Conservation (phyloP, 2,888 invertebrate genomes). For the Biston betularia region DNA sequence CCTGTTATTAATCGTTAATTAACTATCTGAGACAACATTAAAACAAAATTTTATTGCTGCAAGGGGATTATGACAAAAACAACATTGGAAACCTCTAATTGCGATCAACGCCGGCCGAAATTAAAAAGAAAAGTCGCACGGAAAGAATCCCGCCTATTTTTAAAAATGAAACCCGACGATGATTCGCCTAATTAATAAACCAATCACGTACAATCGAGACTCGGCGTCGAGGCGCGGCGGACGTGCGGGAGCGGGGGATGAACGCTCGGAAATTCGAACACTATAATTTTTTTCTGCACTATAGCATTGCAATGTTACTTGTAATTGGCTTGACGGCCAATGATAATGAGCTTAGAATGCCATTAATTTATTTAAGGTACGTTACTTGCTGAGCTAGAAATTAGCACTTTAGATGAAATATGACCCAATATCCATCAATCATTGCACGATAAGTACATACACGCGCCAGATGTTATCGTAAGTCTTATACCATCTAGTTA, state of each 20-base stretch:
- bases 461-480: slow-evolving; percentile 53
- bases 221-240: slow-evolving; percentile 84
- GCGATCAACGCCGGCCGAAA: slow-evolving; percentile 81
- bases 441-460: slow-evolving; percentile 58
- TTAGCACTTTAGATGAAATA: slow-evolving; percentile 54
- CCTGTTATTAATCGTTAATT: slow-evolving; percentile 62
- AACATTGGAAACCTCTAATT: slow-evolving; percentile 79
- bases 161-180: slow-evolving; percentile 82
- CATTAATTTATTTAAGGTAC: slow-evolving; percentile 67
- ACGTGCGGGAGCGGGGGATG: slow-evolving; percentile 85
- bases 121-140: slow-evolving; percentile 84
- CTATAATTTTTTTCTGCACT: slow-evolving; percentile 81
- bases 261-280: slow-evolving; percentile 84
- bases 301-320: slow-evolving; percentile 80
- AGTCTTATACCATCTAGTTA: slow-evolving; percentile 52
- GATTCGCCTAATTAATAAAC: slow-evolving; percentile 87
- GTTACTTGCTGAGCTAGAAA: slow-evolving; percentile 59
- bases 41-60: slow-evolving; percentile 67
- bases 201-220: slow-evolving; percentile 86
- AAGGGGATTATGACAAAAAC: slow-evolving; percentile 77
- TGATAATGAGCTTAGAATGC: slow-evolving; percentile 73
- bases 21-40: slow-evolving; percentile 61
- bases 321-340: slow-evolving; percentile 82
- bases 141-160: slow-evolving; percentile 86
- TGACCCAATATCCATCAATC: slow-evolving; percentile 55